These are phyloP conservation scores for Procavia capensis DNA, from an alignment of 2,113 vertebrate genomes.

Conservation along the genomic window DNA sequence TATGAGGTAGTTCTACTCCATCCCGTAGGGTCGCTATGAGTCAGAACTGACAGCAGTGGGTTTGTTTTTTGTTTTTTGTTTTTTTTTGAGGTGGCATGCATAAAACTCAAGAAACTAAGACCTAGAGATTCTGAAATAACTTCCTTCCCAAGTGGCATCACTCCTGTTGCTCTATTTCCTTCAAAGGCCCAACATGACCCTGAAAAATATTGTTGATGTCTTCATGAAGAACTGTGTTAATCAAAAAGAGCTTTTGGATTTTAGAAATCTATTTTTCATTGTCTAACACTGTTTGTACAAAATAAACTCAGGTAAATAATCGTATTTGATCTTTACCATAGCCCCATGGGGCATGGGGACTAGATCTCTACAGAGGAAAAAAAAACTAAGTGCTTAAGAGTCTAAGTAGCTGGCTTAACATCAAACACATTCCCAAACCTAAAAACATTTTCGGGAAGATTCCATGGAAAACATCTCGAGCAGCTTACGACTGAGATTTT, in stretches of 20 bases:
- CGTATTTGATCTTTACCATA: neutral
- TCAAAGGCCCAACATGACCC: neutral
- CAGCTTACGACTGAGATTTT: neutral
- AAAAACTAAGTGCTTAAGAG: neutral
- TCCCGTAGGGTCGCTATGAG: too few relatives aligned
- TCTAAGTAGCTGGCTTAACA: constrained; percentile 43
- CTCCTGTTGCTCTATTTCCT: neutral
- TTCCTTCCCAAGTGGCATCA: neutral
- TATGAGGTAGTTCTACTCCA: too few relatives aligned
- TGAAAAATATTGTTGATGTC: neutral
- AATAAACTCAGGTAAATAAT: neutral
- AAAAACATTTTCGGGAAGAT: constrained; percentile 36
- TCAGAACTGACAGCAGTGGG: too few relatives aligned
- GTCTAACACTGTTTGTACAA: neutral
- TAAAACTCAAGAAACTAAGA: neutral
- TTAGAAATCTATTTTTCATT: neutral
- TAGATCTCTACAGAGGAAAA: neutral
- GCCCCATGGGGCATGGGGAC: neutral
- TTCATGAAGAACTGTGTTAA: neutral
- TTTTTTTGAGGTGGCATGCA: neutral
- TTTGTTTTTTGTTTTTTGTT: too few relatives aligned
- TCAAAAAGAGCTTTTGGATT: neutral
- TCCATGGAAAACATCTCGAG: neutral
- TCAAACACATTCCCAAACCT: constrained; percentile 24
- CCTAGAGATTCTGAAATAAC: neutral